phyloP scores from a whole-genome alignment of 2,797 vertebrate species.

The Loriculus beryllinus region DNA sequence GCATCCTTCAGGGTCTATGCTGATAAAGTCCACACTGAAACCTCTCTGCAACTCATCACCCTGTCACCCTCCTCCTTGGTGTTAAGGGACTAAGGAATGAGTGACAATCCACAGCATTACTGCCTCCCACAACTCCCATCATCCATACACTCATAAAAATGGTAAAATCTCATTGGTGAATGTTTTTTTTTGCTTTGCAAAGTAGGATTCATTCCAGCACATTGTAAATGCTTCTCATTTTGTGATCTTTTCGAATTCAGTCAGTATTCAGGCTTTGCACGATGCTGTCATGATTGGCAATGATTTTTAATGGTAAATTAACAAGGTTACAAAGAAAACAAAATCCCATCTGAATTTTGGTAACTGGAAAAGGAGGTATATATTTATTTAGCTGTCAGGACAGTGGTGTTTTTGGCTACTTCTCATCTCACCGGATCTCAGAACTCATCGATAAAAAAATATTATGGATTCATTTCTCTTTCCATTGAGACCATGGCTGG shows the following conservation, averaged over 20 bases:
- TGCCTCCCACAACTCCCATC: neutral
- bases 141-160: neutral
- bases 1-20: neutral
- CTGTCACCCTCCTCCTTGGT: fast-evolving
- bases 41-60: neutral
- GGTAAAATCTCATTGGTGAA: neutral
- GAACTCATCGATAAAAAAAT: neutral
- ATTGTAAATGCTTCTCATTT: neutral
- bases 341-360: neutral
- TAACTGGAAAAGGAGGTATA: neutral
- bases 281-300: neutral
- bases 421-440: neutral
- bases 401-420: neutral
- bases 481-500: neutral
- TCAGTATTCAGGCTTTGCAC: neutral
- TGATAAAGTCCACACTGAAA: fast-evolving
- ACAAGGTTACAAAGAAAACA: neutral
- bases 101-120: neutral
- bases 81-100: neutral
- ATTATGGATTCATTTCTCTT: neutral
- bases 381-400: neutral
- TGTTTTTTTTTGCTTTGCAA: neutral
- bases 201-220: neutral
- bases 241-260: neutral
- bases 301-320: neutral